phyloP scores from a whole-genome alignment of 2,113 vertebrate species.

The Procavia capensis region DNA sequence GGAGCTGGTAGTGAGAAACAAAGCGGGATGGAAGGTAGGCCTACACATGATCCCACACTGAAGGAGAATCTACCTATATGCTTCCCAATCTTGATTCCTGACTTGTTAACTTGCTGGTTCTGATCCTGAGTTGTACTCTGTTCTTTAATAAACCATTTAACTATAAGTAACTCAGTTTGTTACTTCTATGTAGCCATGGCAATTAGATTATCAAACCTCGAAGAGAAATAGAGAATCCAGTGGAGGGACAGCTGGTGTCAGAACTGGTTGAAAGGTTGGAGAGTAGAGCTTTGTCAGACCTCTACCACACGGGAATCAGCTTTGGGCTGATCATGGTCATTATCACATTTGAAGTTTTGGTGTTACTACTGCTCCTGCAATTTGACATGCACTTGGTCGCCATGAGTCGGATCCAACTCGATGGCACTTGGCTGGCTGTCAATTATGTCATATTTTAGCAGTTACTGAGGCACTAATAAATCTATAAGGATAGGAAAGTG shows the following conservation, averaged over 20 bases:
- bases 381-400: not conserved
- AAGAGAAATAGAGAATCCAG: not conserved
- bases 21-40: no score
- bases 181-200: not conserved
- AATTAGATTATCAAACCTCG: not conserved
- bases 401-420: no score
- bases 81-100: not conserved
- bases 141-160: no score
- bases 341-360: not conserved
- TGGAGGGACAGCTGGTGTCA: not conserved
- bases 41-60: no score
- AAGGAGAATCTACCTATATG: not conserved
- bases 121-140: no score
- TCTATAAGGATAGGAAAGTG: not conserved
- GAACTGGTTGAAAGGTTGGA: not conserved
- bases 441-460: not conserved
- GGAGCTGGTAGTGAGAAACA: not conserved
- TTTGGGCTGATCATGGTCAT: not conserved
- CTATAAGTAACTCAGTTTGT: not conserved
- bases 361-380: not conserved
- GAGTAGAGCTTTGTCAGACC: not conserved
- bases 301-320: not conserved
- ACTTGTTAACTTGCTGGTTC: no score
- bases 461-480: not conserved
- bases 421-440: no score